Base-by-base conservation (phyloP, 2,113 vertebrate species). In the Paralichthys olivaceus region DNA sequence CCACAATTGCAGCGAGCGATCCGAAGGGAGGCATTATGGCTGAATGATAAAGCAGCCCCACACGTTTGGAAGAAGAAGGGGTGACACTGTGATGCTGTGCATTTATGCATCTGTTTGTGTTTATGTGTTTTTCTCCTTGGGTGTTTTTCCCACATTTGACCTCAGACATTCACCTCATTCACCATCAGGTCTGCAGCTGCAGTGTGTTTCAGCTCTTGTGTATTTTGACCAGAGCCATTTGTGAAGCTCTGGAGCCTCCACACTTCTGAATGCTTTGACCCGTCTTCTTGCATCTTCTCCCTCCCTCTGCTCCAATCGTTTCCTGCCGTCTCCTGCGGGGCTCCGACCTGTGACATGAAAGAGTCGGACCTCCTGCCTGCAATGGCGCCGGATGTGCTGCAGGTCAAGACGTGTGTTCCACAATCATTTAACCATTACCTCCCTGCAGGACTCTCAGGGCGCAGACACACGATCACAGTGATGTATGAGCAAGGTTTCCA, bases 341-440 rank as follows among this genome's bases (percentile, higher is more conserved):
- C 28, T 72, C 51, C 75, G 79, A 86, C 81, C 79, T 77, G 54
- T 80, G 74, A 83, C 81, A 77, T 61, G 20, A 77, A 78, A 64
- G 75, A 59, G 32, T 61, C 14, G 55, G 62, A 64, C 69, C 75
- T 61, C 72, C 37, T 26, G 22, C 69, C 61, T 53, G n/a, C 32
- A 71, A 69, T 77, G 60, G 63, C 57, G 73, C 71, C 65, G 53
- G 68, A 78, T 63, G 64, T 49, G 71, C 55, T 9, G 43, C 37
- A 22, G 69, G 77, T 80, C 70, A 79, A 73, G 64, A 70, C 14
- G 26, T 68, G 59, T 47, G 68, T 67, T 74, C 3, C 4, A 17
- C 45, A 40, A 74, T 84, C 65, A 79, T 82, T 59, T 74, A 81
- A 67, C 67, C 55, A 22, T 57, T 68, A 61, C 60, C 65, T 64